Evolutionary conservation across 2,113 vertebrate species (phyloP), one percentile per base, ranked within the genome.

Genomic region (Pongo abelii): DNA sequence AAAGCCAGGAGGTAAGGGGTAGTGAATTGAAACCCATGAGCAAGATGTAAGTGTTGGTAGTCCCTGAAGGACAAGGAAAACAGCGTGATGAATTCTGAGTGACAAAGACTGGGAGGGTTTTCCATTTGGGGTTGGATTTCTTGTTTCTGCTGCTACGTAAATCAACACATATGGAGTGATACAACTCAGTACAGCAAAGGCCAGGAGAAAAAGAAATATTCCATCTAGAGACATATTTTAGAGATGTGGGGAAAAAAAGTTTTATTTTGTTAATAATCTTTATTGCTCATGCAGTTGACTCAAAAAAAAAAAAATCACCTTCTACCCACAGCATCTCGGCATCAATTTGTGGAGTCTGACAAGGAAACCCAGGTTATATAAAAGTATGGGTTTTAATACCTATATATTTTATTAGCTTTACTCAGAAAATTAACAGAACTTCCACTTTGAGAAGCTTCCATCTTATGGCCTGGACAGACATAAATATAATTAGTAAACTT

Each of bases 21-120:
- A 20, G 30, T 25, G 70, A 59, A 40, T 70, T 10, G 18, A 38
- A 50, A 13, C 10, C 11, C 9, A 2, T 0, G 6, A 3, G 75
- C 9, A 20, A 43, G 46, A 25, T 30, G 4, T 1, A 5, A 17
- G 64, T 35, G 4, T 20, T 4, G 27, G 67, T 23, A 0, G 40
- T 18, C 20, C 55, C 27, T 13, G 1, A 14, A 1, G 69, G n/a
- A 3, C 38, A 2, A 2, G 35, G 17, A 32, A 25, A 18, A 79
- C 1, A 2, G 23, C 22, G 27, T 1, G 22, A 6, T 16, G 55
- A 2, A 3, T 11, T 25, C 55, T 6, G 8, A 38, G 17, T 14
- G 8, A 16, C 70, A 11, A 4, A 52, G 23, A 13, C 22, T 3
- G 1, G 20, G 23, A 23, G 8, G 5, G 40, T 20, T 67, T 77